Conservation (phyloP, 2,113 vertebrate genomes). For the Ardeotis arabs region DNA sequence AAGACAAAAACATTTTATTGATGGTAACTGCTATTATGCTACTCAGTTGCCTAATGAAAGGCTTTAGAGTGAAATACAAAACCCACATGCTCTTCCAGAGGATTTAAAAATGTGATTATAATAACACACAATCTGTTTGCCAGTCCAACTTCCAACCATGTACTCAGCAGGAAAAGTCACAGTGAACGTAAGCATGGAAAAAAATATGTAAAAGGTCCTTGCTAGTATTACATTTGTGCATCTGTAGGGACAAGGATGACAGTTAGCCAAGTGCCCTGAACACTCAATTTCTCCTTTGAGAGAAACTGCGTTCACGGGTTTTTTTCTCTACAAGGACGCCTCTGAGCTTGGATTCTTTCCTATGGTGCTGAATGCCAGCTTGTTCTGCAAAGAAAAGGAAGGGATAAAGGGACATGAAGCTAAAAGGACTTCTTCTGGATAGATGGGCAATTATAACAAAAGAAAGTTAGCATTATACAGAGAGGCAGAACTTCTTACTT, state of each 20-base stretch:
- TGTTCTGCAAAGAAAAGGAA: slow-evolving; percentile 47
- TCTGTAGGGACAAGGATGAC: slow-evolving; percentile 11
- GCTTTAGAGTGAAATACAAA: neutral
- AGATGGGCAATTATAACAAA: neutral
- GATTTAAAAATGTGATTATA: neutral
- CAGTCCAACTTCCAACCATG: neutral
- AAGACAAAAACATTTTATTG: neutral
- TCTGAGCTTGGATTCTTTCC: slow-evolving; percentile 72
- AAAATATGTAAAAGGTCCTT: slow-evolving; percentile 22
- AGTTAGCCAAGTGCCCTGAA: slow-evolving; percentile 16
- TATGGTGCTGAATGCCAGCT: slow-evolving; percentile 28
- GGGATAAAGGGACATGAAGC: slow-evolving; percentile 20
- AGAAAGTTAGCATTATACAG: neutral
- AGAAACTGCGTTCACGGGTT: slow-evolving; percentile 41
- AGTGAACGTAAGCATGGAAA: slow-evolving; percentile 15
- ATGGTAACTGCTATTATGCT: neutral
- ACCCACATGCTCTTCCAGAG: neutral
- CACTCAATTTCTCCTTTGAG: slow-evolving; percentile 49
- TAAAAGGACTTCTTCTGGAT: neutral
- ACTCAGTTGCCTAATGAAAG: neutral
- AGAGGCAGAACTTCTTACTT: neutral
- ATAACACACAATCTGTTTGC: neutral
- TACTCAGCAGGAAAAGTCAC: slow-evolving; percentile 35
- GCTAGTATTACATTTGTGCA: neutral
- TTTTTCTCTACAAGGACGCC: slow-evolving; percentile 62